These are phyloP conservation scores for Anguilla megastoma DNA, from an alignment of 2,797 vertebrate species.

Conservation along the genomic window DNA sequence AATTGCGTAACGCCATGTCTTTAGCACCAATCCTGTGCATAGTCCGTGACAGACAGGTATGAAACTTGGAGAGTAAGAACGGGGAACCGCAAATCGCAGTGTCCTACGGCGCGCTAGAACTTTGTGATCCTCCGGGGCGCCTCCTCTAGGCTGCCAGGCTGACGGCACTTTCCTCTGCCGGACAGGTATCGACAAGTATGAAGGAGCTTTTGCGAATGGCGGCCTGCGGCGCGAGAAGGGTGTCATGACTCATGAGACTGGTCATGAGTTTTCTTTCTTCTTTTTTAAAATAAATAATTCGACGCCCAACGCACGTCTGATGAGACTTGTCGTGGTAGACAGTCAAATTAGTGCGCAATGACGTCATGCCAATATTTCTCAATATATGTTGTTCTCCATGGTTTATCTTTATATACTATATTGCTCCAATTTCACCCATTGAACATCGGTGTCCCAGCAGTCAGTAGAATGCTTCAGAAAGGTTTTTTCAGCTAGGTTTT, in stretches of 20 bases:
- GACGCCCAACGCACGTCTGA: not conserved
- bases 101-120: not conserved
- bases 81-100: not conserved
- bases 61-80: not conserved
- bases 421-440: not conserved
- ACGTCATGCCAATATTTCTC: not conserved
- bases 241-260: not conserved
- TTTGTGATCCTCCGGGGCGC: not conserved
- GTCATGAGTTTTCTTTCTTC: not conserved
- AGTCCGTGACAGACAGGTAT: slow-evolving; percentile 26
- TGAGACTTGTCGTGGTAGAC: not conserved
- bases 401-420: not conserved
- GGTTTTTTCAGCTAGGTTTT: not conserved
- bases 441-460: not conserved
- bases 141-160: slow-evolving; percentile 10
- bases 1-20: not conserved
- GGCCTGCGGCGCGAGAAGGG: not conserved
- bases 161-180: slow-evolving; percentile 7
- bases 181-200: slow-evolving; percentile 28
- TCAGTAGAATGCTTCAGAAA: not conserved
- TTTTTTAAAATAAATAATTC: not conserved
- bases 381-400: not conserved
- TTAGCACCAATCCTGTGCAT: not conserved
- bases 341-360: not conserved
- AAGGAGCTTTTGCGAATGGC: not conserved